Base-by-base conservation (phyloP, 2,888 invertebrate species). In the Baronia brevicornis region DNA sequence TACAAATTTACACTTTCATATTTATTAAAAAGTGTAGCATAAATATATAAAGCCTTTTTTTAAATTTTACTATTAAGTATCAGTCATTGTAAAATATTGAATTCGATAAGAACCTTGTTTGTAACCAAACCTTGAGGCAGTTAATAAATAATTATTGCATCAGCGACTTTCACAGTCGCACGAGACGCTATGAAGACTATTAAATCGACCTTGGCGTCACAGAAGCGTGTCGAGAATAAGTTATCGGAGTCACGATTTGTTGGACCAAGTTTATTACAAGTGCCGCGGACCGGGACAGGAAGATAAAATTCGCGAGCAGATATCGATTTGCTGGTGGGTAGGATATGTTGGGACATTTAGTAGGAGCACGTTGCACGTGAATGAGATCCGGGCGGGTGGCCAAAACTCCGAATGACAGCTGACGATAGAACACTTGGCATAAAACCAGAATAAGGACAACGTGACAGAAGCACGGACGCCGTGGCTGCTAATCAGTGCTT, bases 241-340 rank as follows among this genome's bases (percentile, higher is more conserved):
- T 44, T 43, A 49, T 44, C 38, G 32, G 36, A 43, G 47, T 50
- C 50, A 52, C 51, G 51, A 52, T 54, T 43, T 39, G 41, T 48
- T 48, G 43, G 43, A 44, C 37, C 39, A 44, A 44, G 44, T 48
- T 45, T 44, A 48, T 47, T 46, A 43, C 41, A 36, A 41, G 43
- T 44, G 36, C 44, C 44, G 41, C 40, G 43, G 51, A 61, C 65
- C 71, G 75, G 75, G 78, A 75, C 65, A 68, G 68, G 68, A 70
- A 69, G 63, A 57, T 54, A 54, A 50, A 50, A 50, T n/a, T 47
- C 40, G 45, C 44, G 43, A 42, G 47, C 44, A 54, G 51, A 56
- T 46, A 40, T 51, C 41, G 46, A 25, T 36, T 46, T 39, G 62
- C 66, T 48, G 58, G 63, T 53, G 42, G 50, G 39, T 46, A 54